Evolutionary conservation across 2,113 vertebrate species (phyloP), one percentile per base, ranked within the genome.

Genomic region (Circaetus gallicus): DNA sequence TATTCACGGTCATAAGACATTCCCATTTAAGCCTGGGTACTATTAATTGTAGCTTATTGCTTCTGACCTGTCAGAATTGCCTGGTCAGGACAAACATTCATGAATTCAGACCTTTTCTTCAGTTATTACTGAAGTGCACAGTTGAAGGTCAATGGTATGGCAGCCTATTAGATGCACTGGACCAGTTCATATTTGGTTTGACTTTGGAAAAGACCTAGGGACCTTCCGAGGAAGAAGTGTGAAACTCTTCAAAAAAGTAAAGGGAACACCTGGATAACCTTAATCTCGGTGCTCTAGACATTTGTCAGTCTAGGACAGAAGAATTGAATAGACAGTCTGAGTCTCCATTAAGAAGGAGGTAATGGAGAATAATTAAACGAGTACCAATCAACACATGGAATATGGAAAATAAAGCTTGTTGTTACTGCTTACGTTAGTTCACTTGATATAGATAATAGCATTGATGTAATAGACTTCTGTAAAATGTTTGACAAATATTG

Each of bases 401-500:
- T 45, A 71, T 29, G 36, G 18, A 81, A 74, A 94, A 81, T 47
- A 70, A 90, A 84, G 4, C 7, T 40, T 38, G 6, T 32, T 79
- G 2, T 49, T 93, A 45, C 10, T 78, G 19, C 16, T 86, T 74
- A 65, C 4, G 7, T 8, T 82, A 50, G 16, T 66, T 87, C 17
- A 50, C 36, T 67, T 91, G 53, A 47, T 50, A 90, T 10, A 63
- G 10, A 45, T 45, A 71, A 32, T 10, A 66, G 0, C 7, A 84
- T 26, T 0, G 0, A 56, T 69, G 8, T 25, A 62, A 42, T 5
- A 50, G 20, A 56, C 53, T 81, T 74, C 32, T 53, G 15, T 67
- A 63, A 89, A 87, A 58, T 47, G 2, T 26, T 81, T 67, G 13
- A 36, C 12, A 74, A 38, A 17, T 76, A 10, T 71, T 66, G 28